A percentile compares a stretch with the other conserved stretches of the same genome.
These are phyloP conservation scores for Pammene aurita DNA, from an alignment of 2,888 invertebrate genomes.

Conservation along the genomic window DNA sequence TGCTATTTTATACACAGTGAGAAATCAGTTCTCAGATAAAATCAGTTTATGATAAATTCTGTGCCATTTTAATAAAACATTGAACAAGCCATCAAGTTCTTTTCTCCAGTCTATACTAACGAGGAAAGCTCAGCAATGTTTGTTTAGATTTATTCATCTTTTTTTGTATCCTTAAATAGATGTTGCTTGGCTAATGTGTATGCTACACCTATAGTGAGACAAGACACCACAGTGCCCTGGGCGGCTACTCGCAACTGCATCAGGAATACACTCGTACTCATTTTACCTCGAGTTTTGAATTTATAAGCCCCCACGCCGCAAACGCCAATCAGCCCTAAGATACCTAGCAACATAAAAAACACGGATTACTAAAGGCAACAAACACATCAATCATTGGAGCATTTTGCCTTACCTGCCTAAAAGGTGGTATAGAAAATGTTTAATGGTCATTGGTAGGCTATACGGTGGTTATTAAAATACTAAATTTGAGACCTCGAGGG, in stretches of 20 bases:
- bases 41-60: background rate
- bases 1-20: no score
- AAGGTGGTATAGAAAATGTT: no score
- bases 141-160: constrained; percentile 50
- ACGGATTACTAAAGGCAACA: background rate
- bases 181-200: constrained; percentile 86
- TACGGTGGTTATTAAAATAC: no score
- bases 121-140: background rate
- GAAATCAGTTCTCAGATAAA: no score
- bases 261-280: constrained; percentile 91
- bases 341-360: constrained; percentile 79
- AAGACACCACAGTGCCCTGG: constrained; percentile 91
- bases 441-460: no score
- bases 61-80: background rate
- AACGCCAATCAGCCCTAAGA: constrained; percentile 86
- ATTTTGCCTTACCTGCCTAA: no score
- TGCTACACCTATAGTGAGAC: constrained; percentile 87
- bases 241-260: constrained; percentile 94
- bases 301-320: constrained; percentile 89
- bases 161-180: constrained; percentile 66
- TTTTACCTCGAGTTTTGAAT: constrained; percentile 87
- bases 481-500: no score
- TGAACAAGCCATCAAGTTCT: background rate
- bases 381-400: background rate
- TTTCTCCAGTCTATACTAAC: background rate